Conservation (phyloP, 2,888 invertebrate genomes). For the Apamea monoglypha region DNA sequence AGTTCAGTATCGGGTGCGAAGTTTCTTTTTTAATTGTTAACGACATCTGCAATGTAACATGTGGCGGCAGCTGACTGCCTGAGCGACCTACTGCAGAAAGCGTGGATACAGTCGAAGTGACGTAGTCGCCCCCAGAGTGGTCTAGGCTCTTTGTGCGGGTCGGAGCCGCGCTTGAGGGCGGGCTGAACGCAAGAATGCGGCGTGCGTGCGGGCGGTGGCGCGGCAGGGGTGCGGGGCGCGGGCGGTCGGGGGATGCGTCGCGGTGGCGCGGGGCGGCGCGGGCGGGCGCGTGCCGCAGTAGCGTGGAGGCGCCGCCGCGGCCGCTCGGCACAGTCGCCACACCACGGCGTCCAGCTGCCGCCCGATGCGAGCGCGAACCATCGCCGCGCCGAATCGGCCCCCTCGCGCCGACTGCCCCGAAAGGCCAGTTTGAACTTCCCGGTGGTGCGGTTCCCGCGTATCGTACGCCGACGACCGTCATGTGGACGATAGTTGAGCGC, state of each 20-base stretch:
- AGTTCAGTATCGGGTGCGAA: constrained; percentile 35
- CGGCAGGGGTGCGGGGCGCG: constrained; percentile 75
- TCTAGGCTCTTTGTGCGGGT: constrained; percentile 80
- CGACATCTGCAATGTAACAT: constrained; percentile 71
- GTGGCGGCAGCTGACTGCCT: constrained; percentile 41
- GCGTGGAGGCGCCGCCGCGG: constrained; percentile 88
- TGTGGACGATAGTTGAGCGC: constrained; percentile 67
- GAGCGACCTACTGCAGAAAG: constrained; percentile 69
- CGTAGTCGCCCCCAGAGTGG: constrained; percentile 69
- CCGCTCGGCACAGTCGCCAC: constrained; percentile 82
- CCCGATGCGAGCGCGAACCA: constrained; percentile 78
- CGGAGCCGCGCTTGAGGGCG: constrained; percentile 74
- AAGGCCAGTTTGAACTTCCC: constrained; percentile 67
- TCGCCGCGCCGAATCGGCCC: constrained; percentile 75
- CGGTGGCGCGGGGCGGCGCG: constrained; percentile 78
- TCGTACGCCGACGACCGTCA: constrained; percentile 72
- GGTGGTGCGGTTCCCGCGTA: constrained; percentile 80
- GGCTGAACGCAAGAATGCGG: constrained; percentile 87
- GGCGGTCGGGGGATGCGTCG: constrained; percentile 81
- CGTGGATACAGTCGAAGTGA: constrained; percentile 68
- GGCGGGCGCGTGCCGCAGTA: constrained; percentile 89
- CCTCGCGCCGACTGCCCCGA: constrained; percentile 72
- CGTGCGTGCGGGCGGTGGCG: constrained; percentile 86
- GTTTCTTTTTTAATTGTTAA: constrained; percentile 54
- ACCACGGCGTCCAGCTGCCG: constrained; percentile 74